phyloP scores from a whole-genome alignment of 2,888 invertebrate species.

The Pheosia gnoma region DNA sequence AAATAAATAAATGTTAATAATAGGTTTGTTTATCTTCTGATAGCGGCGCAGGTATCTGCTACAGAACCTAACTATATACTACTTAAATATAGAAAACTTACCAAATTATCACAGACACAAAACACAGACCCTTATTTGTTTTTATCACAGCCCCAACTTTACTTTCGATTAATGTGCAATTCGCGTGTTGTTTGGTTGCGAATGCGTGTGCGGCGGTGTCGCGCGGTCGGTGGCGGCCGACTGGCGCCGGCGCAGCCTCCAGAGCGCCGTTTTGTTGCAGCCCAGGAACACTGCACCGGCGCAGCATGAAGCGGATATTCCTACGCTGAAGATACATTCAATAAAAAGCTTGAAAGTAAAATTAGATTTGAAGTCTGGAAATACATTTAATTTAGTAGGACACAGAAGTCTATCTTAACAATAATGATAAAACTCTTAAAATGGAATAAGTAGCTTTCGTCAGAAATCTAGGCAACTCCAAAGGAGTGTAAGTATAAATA shows the following conservation, averaged over 20 bases:
- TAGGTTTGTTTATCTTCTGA: too few relatives aligned
- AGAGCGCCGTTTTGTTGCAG: constrained; percentile 28
- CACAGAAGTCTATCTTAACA: too few relatives aligned
- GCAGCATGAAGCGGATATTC: not conserved
- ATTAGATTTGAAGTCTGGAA: not conserved
- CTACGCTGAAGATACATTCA: not conserved
- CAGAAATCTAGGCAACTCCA: too few relatives aligned
- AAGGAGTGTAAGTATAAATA: too few relatives aligned
- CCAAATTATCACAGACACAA: not conserved
- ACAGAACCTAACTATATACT: too few relatives aligned
- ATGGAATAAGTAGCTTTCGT: too few relatives aligned
- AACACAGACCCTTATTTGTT: not conserved
- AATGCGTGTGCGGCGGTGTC: not conserved
- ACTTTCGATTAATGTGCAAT: not conserved
- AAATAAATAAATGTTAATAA: too few relatives aligned
- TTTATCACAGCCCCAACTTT: not conserved
- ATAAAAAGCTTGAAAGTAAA: not conserved
- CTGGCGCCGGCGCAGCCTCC: constrained; percentile 29
- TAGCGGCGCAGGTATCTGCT: too few relatives aligned
- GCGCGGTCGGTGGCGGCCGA: constrained; percentile 19
- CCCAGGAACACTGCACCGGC: constrained; percentile 1
- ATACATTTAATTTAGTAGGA: not conserved
- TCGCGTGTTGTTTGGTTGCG: not conserved
- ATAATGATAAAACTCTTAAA: too few relatives aligned
- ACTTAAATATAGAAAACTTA: not conserved